phyloP scores from a whole-genome alignment of 1,140 invertebrate species.

The Drosophila gunungcola region DNA sequence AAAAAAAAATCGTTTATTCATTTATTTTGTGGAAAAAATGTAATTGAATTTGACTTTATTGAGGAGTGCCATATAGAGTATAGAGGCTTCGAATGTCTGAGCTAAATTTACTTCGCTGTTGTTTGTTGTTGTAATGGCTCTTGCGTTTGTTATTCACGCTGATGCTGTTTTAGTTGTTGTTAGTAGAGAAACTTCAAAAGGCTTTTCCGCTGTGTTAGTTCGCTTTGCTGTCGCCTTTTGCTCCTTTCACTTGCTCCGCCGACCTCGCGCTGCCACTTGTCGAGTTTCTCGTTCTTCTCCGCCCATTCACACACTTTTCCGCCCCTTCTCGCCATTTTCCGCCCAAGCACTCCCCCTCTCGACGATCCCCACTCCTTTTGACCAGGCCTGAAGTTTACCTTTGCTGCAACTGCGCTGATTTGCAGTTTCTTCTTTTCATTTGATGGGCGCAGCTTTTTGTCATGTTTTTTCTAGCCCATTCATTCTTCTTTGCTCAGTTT shows the following conservation, averaged over 20 bases:
- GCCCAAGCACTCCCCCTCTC: background rate
- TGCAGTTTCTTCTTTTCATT: conserved; percentile 76
- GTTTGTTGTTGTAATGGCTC: conserved; percentile 12
- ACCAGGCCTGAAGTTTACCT: conserved; percentile 66
- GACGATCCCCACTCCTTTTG: conserved; percentile 4
- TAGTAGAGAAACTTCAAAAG: conserved; percentile 66
- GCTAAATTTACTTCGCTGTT: background rate
- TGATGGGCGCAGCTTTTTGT: conserved; percentile 55
- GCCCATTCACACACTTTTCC: conserved; percentile 14
- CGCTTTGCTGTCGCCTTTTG: conserved; percentile 66
- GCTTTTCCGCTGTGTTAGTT: conserved; percentile 68
- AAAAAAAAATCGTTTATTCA: no score
- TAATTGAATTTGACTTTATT: no score
- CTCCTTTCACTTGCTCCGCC: conserved; percentile 54
- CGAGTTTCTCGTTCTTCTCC: conserved; percentile 20
- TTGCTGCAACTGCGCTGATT: conserved; percentile 74
- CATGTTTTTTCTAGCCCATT: conserved; percentile 34
- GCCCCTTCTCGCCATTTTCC: conserved; percentile 5
- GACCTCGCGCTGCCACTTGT: conserved; percentile 62
- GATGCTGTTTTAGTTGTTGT: conserved; percentile 27
- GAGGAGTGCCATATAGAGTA: conserved; percentile 1
- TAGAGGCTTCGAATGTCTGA: conserved; percentile 2
- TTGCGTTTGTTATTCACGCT: conserved; percentile 35
- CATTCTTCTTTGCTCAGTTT: conserved; percentile 40
- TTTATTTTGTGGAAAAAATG: no score